Evolutionary conservation across 1,140 invertebrate genomes (phyloP).

Genomic region (Delia radicum): DNA sequence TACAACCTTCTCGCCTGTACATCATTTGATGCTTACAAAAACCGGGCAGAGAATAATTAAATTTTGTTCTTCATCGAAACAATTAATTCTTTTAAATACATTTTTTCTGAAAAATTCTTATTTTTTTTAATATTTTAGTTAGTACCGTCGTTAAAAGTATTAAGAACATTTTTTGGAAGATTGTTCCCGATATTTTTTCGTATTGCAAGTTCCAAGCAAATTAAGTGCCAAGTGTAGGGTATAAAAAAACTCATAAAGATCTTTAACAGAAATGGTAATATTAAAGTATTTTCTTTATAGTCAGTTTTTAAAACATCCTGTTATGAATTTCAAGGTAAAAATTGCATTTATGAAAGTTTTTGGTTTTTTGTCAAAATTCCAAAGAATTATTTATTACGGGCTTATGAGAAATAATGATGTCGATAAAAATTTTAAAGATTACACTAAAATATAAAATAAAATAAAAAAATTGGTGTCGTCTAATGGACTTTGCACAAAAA

Average conservation of each 20-base stretch:
- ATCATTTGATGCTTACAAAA: too few species aligned
- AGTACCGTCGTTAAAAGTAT: too few species aligned
- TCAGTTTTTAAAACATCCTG: conserved; percentile 11
- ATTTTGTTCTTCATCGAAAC: too few species aligned
- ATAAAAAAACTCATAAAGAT: neutral
- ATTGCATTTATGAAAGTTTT: conserved; percentile 22
- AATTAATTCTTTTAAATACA: too few species aligned
- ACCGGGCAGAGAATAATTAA: too few species aligned
- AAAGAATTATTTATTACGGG: conserved; percentile 21
- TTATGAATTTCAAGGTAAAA: conserved; percentile 24
- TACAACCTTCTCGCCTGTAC: too few species aligned
- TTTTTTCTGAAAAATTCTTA: too few species aligned
- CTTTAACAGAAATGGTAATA: conserved; percentile 10
- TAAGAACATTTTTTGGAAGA: too few species aligned
- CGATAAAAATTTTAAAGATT: conserved; percentile 23
- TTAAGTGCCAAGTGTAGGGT: neutral
- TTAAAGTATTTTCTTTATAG: neutral
- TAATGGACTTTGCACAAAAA: neutral
- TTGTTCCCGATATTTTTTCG: too few species aligned
- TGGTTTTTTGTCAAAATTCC: conserved; percentile 14
- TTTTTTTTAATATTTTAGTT: too few species aligned
- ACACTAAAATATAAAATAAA: neutral
- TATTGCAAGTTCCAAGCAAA: too few species aligned
- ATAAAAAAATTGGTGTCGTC: conserved; percentile 20
- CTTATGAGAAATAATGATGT: conserved; percentile 24